These are phyloP conservation scores for Kuschelorhynchus macadamiae DNA, from an alignment of 2,888 invertebrate species.

Conservation along the genomic window DNA sequence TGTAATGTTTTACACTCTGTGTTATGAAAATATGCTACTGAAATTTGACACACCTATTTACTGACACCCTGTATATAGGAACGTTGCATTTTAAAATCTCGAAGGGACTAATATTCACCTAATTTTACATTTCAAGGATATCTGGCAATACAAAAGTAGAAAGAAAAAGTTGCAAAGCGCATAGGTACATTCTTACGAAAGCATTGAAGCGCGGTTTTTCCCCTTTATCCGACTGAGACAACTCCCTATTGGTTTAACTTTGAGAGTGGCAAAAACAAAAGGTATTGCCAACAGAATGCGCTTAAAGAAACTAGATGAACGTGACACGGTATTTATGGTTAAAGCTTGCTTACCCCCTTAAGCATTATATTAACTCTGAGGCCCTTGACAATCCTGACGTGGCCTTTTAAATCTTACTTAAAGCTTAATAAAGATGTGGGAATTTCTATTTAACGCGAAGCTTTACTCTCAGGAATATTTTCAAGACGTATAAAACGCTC, in stretches of 20 bases:
- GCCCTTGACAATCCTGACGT: slow-evolving; percentile 37
- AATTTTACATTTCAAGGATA: no score
- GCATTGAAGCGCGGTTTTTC: slow-evolving; percentile 3
- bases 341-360: slow-evolving; percentile 31
- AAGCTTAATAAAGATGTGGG: slow-evolving; percentile 44
- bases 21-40: no score
- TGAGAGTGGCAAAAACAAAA: slow-evolving; percentile 39
- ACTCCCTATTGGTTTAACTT: slow-evolving; percentile 33
- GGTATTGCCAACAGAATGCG: slow-evolving; percentile 40
- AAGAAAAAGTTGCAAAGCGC: no score
- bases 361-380: slow-evolving; percentile 41
- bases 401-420: slow-evolving; percentile 43
- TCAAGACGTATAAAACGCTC: slow-evolving; percentile 24
- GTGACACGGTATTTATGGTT: slow-evolving; percentile 37
- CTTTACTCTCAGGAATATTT: slow-evolving; percentile 31
- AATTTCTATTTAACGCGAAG: slow-evolving; percentile 43
- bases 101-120: no score
- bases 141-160: no score
- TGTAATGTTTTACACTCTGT: no score
- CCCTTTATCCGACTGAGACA: slow-evolving; percentile 6
- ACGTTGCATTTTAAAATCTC: no score
- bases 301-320: slow-evolving; percentile 36
- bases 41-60: no score
- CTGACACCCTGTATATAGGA: no score
- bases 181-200: slow-evolving; percentile 2